Conservation (phyloP, 1,140 invertebrate genomes). For the Amphibalanus amphitrite region DNA sequence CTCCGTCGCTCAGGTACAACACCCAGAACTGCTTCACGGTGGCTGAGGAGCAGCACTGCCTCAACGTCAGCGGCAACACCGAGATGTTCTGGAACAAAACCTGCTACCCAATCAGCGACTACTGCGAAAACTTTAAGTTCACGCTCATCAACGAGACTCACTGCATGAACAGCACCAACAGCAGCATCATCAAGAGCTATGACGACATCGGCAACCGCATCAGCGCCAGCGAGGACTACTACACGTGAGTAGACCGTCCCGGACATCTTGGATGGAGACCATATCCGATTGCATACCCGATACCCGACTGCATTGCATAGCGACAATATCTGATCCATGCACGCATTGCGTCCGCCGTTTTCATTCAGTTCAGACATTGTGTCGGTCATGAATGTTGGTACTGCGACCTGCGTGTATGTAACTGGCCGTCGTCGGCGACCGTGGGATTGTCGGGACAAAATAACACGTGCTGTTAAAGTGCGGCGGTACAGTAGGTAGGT, state of each 20-base stretch:
- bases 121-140: conserved; percentile 73
- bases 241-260: conserved; percentile 75
- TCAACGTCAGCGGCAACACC: not conserved
- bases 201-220: conserved; percentile 30
- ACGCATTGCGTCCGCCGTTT: too few relatives aligned
- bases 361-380: too few relatives aligned
- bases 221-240: conserved; percentile 73
- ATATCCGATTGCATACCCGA: too few relatives aligned
- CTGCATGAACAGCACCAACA: conserved; percentile 7
- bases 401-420: too few relatives aligned
- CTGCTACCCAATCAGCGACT: conserved; percentile 8
- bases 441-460: too few relatives aligned
- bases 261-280: too few relatives aligned
- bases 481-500: too few relatives aligned
- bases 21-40: not conserved
- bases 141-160: conserved; percentile 32
- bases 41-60: not conserved
- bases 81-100: conserved; percentile 12
- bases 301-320: too few relatives aligned
- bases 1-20: not conserved
- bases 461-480: too few relatives aligned
- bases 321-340: too few relatives aligned
- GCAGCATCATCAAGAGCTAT: conserved; percentile 14
- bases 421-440: too few relatives aligned
- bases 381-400: too few relatives aligned